These are phyloP conservation scores for Cosmorhoe ocellata DNA, from an alignment of 2,888 invertebrate genomes.

Conservation along the genomic window DNA sequence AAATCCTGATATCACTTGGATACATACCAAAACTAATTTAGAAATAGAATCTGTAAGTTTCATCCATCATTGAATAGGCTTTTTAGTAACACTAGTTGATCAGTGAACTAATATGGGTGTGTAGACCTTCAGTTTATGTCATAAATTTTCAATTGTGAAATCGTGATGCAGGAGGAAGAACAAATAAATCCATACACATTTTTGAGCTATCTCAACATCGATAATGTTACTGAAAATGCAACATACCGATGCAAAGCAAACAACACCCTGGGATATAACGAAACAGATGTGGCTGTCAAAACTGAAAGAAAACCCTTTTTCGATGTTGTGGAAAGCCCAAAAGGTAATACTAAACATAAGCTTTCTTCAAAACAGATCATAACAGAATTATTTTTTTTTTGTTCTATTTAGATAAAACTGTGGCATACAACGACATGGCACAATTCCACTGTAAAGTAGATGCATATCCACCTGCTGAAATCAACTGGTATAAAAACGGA, in stretches of 20 bases:
- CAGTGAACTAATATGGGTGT: too few species aligned
- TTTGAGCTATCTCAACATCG: constrained; percentile 1
- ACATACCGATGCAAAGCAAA: constrained; percentile 14
- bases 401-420: constrained; percentile 1
- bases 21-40: background rate
- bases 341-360: background rate
- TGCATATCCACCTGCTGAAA: constrained; percentile 13
- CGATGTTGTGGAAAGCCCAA: background rate
- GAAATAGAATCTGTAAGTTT: constrained; percentile 5
- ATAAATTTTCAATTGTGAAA: too few species aligned
- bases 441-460: constrained; percentile 5
- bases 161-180: background rate
- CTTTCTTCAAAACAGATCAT: background rate
- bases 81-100: too few species aligned
- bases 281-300: background rate
- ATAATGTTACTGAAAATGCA: constrained; percentile 2
- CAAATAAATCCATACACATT: background rate
- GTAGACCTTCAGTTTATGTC: too few species aligned
- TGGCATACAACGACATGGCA: background rate
- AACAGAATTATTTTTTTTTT: too few species aligned
- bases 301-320: constrained; percentile 3
- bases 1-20: constrained; percentile 10
- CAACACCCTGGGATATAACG: background rate
- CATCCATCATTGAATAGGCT: too few species aligned
- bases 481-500: constrained; percentile 16